Evolutionary conservation across 2,888 invertebrate genomes (phyloP).

Genomic region (Drosophila flavopinicola): DNA sequence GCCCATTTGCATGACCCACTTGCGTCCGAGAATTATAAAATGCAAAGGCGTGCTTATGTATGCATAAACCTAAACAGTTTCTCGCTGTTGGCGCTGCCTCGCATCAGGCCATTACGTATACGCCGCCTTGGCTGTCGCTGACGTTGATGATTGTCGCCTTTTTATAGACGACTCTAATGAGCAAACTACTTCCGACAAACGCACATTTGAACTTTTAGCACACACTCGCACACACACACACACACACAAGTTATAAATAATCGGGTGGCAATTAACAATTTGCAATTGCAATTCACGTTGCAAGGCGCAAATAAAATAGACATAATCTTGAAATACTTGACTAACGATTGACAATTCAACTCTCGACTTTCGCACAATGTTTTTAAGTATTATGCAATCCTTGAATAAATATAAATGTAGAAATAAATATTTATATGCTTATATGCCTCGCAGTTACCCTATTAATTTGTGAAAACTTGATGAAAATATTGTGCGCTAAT

Average conservation of each 20-base stretch:
- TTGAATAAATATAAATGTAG: not conserved
- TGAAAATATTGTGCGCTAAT: slow-evolving; percentile 33
- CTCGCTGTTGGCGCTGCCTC: slow-evolving; percentile 9
- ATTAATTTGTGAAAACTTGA: slow-evolving; percentile 26
- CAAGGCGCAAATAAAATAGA: slow-evolving; percentile 18
- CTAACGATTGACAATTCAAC: slow-evolving; percentile 8
- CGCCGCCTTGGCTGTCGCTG: slow-evolving; percentile 46
- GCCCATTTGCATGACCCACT: slow-evolving; percentile 63
- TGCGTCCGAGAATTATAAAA: slow-evolving; percentile 38
- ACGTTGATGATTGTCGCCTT: slow-evolving; percentile 47
- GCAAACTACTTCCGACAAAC: slow-evolving; percentile 69
- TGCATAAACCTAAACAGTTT: slow-evolving; percentile 28
- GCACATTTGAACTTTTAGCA: slow-evolving; percentile 68
- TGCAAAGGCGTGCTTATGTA: slow-evolving; percentile 29
- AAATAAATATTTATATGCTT: not conserved
- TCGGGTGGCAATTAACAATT: slow-evolving; percentile 45
- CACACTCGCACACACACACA: slow-evolving; percentile 1
- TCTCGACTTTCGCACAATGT: slow-evolving; percentile 4
- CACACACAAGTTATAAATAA: slow-evolving; percentile 47
- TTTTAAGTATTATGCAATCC: slow-evolving; percentile 7
- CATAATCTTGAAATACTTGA: not conserved
- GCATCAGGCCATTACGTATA: slow-evolving; percentile 59
- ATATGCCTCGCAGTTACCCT: slow-evolving; percentile 49
- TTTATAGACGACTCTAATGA: slow-evolving; percentile 60
- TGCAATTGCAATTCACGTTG: slow-evolving; percentile 31